Evolutionary conservation across 2,797 vertebrate species (phyloP).

Genomic region (Sebastes trivittatus): DNA sequence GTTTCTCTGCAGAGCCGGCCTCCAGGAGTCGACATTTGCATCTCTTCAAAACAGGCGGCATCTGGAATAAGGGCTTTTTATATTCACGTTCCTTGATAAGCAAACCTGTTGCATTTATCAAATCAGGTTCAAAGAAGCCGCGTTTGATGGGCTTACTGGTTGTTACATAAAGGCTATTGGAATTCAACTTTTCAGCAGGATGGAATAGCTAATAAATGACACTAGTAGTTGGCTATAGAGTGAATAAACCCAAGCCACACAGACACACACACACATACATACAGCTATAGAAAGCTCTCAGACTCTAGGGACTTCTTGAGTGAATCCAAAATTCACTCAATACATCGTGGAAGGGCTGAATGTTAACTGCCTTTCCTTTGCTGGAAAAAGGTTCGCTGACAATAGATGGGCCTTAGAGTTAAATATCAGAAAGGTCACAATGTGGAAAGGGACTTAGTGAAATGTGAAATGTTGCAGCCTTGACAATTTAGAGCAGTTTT

Average conservation of each 20-base stretch:
- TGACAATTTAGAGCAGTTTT: conserved; percentile 78
- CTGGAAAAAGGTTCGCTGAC: conserved; percentile 77
- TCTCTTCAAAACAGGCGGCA: conserved; percentile 39
- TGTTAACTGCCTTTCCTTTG: conserved; percentile 80
- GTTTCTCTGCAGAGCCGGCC: conserved; percentile 16
- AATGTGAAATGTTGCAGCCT: conserved; percentile 81
- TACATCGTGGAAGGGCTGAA: conserved; percentile 76
- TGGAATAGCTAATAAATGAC: conserved; percentile 29
- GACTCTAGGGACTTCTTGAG: conserved; percentile 62
- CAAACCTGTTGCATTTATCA: conserved; percentile 66
- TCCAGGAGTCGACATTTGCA: conserved; percentile 47
- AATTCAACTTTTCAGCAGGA: conserved; percentile 49
- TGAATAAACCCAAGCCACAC: conserved; percentile 19
- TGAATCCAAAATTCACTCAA: conserved; percentile 80
- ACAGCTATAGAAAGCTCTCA: conserved; percentile 39
- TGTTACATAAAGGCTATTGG: conserved; percentile 52
- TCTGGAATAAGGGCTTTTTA: conserved; percentile 49
- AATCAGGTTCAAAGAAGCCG: conserved; percentile 47
- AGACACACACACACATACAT: conserved; percentile 14
- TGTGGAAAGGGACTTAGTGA: conserved; percentile 80
- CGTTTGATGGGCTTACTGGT: conserved; percentile 48
- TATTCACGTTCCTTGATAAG: conserved; percentile 64
- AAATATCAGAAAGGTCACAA: conserved; percentile 84
- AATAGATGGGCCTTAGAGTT: conserved; percentile 81
- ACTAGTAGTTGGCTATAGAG: conserved; percentile 1